Base-by-base conservation (phyloP, 1,140 invertebrate species). In the Trichoplusia ni region DNA sequence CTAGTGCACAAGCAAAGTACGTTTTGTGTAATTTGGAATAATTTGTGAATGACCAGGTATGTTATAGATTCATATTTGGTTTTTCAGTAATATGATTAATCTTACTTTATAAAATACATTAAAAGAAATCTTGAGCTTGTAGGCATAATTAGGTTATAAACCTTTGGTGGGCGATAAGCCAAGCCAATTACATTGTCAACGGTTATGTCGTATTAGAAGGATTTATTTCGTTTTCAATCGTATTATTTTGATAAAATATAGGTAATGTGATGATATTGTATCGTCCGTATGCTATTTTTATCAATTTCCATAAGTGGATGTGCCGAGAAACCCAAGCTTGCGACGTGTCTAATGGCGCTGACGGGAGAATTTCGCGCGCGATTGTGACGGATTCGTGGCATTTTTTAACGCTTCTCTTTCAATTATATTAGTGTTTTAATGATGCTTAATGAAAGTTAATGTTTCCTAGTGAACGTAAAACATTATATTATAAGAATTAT, bases 281-380 rank as follows among this genome's bases (percentile, higher is more conserved):
- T 75, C 66, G 63, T 65, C 49, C 71, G 56, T 69, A 74, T 66
- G 81, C 85, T 90, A 90, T 90, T 90, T 90, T 82, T 90, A 86
- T 81, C 81, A 82, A 90, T 88, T 79, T 88, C 87, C 87, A 81
- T 81, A 90, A 85, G 84, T 78, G 83, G 85, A 84, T 82, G 81
- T 78, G 64, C 64, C 64, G 66, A 82, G 83, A 88, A 89, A 86
- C 76, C 84, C 82, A 86, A 86, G 84, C 83, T 83, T 81, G 83
- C 89, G 86, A 91, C 90, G 90, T 91, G 90, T 91, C 86, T 90
- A 86, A 91, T 91, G 90, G 90, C 90, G 90, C 81, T 90, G 82
- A 81, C 81, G 77, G 80, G 71, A 84, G 82, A 72, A 86, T 89
- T 91, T 91, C 90, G 90, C 90, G 90, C 90, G 90, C 89, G 88